Evolutionary conservation across 2,113 vertebrate genomes (phyloP), one percentile per base, ranked within the genome.

Genomic region (Tautogolabrus adspersus): DNA sequence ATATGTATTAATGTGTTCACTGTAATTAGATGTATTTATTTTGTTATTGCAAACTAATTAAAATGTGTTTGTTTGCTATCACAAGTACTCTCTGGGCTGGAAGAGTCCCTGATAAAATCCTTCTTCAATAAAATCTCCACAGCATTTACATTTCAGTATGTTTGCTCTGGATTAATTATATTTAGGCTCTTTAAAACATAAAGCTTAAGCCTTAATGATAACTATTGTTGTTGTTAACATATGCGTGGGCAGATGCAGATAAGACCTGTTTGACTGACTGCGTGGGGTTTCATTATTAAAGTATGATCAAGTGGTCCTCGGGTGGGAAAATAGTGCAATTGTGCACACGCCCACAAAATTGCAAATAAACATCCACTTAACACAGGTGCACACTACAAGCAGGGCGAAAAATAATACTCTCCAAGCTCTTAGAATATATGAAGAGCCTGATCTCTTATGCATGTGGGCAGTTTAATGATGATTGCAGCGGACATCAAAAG

Each of bases 241-340:
- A 42, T 21, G 64, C 58, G 82, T 85, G 54, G 68, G 77, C 60
- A 30, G 38, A 66, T 67, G 69, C 68, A 72, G 60, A 77, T 71
- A 67, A 34, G 55, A 61, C 18, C 0, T 12, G n/a, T 67, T 30
- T 57, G 46, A 72, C 70, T 15, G 18, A 19, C 47, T 49, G 71
- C n/a, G 46, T 46, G n/a, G 68, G 23, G n/a, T 63, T 79, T 76
- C 26, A 52, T 82, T 77, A 77, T 70, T 83, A 60, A 49, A 66
- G 62, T 66, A 16, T 60, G 26, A 79, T 83, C 61, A 54, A 64
- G 56, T 22, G 5, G 13, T 40, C 47, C 38, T 34, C 37, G 42
- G 68, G 66, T 5, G 57, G 60, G 54, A 13, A 63, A 64, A 71
- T 30, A 66, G 34, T 66, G 37, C 55, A 69, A 23, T 26, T 56